These are phyloP conservation scores for Thaumetopoea pityocampa DNA, from an alignment of 1,140 invertebrate species.

Conservation along the genomic window DNA sequence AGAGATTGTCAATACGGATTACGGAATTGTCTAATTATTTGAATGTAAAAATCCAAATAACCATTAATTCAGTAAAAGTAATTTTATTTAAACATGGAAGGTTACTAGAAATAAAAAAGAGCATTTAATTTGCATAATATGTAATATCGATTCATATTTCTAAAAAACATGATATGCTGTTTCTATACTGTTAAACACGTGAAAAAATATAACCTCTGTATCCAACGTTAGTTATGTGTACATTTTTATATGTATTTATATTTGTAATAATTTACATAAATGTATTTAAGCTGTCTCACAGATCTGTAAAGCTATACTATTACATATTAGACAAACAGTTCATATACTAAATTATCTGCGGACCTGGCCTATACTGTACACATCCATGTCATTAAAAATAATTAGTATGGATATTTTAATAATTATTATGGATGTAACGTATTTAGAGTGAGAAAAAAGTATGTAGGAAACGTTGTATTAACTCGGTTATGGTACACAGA, in stretches of 20 bases:
- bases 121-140: constrained; percentile 26
- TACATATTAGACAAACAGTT: constrained; percentile 1
- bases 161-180: constrained; percentile 67
- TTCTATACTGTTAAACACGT: constrained; percentile 41
- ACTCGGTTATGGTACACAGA: too few species aligned
- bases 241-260: constrained; percentile 25
- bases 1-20: too few species aligned
- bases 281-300: constrained; percentile 35
- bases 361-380: too few species aligned
- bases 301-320: constrained; percentile 42
- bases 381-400: too few species aligned
- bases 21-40: too few species aligned
- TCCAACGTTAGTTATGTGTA: constrained; percentile 29
- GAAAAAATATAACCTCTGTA: constrained; percentile 53
- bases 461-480: too few species aligned
- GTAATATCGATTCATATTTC: constrained; percentile 51
- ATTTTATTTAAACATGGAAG: too few species aligned
- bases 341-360: too few species aligned
- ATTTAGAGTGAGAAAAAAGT: too few species aligned
- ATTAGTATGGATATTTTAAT: neutral
- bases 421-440: too few species aligned
- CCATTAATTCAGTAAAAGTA: too few species aligned
- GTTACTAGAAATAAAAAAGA: constrained; percentile 17
- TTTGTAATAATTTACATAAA: constrained; percentile 25
- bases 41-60: too few species aligned